Percentiles rank a stretch among this genome's conserved stretches.
Conservation (phyloP, 1,140 invertebrate genomes). For the Habropoda laboriosa region DNA sequence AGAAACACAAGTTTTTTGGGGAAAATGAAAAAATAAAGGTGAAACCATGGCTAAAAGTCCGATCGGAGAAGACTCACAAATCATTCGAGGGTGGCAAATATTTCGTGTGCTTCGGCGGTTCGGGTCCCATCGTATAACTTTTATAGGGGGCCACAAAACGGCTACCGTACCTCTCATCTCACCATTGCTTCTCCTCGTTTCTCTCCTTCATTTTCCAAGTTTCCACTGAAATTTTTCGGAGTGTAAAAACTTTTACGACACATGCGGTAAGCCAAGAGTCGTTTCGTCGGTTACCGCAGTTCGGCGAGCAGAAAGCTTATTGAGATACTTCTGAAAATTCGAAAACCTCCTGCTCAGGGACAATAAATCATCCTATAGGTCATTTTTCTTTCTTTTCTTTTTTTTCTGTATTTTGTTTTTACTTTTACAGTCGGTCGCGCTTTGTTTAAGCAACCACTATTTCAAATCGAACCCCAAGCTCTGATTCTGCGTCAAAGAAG, state of each 20-base stretch:
- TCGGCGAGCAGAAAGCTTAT: neutral
- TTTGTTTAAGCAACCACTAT: conserved; percentile 21
- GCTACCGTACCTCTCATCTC: conserved; percentile 25
- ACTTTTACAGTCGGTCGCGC: neutral
- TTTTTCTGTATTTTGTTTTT: conserved; percentile 2
- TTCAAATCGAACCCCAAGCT: neutral
- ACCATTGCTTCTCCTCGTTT: neutral
- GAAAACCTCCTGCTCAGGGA: neutral
- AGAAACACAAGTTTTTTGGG: too few species aligned
- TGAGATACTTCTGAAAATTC: neutral
- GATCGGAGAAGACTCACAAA: conserved; percentile 25
- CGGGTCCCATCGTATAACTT: conserved; percentile 47
- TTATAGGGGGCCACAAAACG: conserved; percentile 50
- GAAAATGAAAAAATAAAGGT: neutral
- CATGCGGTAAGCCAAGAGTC: conserved; percentile 52
- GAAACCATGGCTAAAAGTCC: neutral
- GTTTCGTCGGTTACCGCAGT: conserved; percentile 37
- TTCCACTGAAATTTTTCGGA: conserved; percentile 6
- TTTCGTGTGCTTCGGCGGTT: neutral
- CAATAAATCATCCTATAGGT: conserved; percentile 47
- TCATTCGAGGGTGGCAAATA: conserved; percentile 14
- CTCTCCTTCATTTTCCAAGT: neutral
- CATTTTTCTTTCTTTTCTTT: neutral
- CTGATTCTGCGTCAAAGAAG: neutral
- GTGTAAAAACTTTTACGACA: conserved; percentile 42